A percentile compares a stretch with the other conserved stretches of the same genome.
Evolutionary conservation across 2,113 vertebrate genomes (phyloP).

Genomic region (Erythrolamprus reginae): DNA sequence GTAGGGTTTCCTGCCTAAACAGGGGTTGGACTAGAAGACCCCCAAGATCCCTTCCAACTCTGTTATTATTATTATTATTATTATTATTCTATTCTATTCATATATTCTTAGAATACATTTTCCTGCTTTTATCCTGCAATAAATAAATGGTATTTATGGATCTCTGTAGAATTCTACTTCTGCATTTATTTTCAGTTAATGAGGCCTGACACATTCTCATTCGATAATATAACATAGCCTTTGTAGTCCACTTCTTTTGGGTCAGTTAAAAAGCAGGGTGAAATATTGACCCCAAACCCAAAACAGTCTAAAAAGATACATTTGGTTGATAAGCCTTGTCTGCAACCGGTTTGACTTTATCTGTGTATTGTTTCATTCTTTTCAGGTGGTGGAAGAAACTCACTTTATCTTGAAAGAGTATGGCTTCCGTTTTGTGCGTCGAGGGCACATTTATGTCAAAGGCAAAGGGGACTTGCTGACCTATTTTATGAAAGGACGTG

Average conservation of each 20-base stretch:
- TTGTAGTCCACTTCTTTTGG: not conserved
- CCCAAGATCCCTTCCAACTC: too few relatives aligned
- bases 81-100: not conserved
- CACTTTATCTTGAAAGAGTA: conserved; percentile 89
- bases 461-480: conserved; percentile 94
- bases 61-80: too few relatives aligned
- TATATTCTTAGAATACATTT: not conserved
- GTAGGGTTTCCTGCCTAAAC: too few relatives aligned
- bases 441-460: conserved; percentile 90
- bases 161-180: not conserved
- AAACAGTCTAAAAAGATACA: not conserved
- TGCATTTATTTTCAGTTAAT: not conserved
- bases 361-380: not conserved
- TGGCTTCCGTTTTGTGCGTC: conserved; percentile 88
- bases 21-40: too few relatives aligned
- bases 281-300: not conserved
- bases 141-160: not conserved
- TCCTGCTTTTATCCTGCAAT: not conserved
- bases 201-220: not conserved
- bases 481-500: conserved; percentile 90
- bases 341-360: not conserved
- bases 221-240: not conserved
- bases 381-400: conserved; percentile 92
- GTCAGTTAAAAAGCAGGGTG: not conserved
- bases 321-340: not conserved